Base-by-base conservation (phyloP, 1,140 invertebrate genomes). In the Camponotus pennsylvanicus region DNA sequence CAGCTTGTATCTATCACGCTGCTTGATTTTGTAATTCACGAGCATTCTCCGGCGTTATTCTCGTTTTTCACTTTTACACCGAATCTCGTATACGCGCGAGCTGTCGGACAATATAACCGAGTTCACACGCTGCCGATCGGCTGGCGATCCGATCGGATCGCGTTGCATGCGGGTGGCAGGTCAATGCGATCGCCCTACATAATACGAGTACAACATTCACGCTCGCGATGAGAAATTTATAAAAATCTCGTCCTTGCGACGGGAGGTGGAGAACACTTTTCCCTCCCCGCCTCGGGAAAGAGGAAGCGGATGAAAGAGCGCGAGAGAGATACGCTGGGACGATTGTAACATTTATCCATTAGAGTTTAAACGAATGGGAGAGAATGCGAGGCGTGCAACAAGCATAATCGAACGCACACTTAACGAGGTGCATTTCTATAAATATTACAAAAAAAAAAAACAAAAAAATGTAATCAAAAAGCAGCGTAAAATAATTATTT, bases 261-360 rank as follows among this genome's bases (percentile, higher is more conserved):
- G 21, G 70, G 84, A 57, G 66, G n/a, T 21, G 21, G 88, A 27
- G 78, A 89, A 55, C 49, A 61, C 52, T 86, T 86, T 86, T 86
- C 85, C 86, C 86, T 88, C 86, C 64, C 27, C 63, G 8, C 21
- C n/a, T 21, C 79, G 77, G n/a, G 55, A 88, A 91, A 89, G 85
- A 92, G 90, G 92, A 91, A 92, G 86, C 92, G 87, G 91, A 91
- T 73, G 49, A 52, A 18, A 52, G 88, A 86, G 87, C 66, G 86
- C 64, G 78, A 21, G 42, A 45, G 49, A 32, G 73, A 59, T 78
- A 49, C 79, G 92, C 92, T 93, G 93, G 87, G 92, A 93, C 90
- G 91, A 92, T 89, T 84, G 92, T 93, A 93, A 93, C 93, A 93
- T 93, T 93, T 93, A 93, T 76, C 89, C 89, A 79, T 88, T 76